A percentile compares a stretch with the other conserved stretches of the same genome.
Conservation (phyloP, 2,113 vertebrate species). For the Stictonetta naevosa region DNA sequence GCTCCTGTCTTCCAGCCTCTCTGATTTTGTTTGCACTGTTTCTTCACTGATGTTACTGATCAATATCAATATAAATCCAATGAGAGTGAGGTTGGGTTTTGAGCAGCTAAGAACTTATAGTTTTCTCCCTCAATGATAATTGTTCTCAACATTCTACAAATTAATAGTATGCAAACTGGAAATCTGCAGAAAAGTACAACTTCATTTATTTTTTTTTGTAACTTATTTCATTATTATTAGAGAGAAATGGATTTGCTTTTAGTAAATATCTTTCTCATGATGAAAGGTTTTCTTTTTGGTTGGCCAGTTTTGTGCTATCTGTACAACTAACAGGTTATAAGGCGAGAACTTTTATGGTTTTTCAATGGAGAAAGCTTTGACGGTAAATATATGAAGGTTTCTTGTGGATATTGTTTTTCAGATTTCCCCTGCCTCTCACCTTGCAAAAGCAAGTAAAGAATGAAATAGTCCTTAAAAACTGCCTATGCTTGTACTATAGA, state of each 20-base stretch:
- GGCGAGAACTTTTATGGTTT: neutral
- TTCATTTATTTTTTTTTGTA: neutral
- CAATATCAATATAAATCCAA: neutral
- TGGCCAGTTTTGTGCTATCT: fast-evolving
- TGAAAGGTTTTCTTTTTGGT: neutral
- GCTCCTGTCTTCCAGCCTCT: fast-evolving
- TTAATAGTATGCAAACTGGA: neutral
- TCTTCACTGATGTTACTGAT: neutral
- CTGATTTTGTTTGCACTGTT: neutral
- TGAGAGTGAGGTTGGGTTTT: neutral
- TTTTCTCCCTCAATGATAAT: neutral
- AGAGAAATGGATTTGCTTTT: neutral
- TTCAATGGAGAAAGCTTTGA: neutral
- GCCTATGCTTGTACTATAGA: neutral
- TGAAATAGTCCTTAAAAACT: neutral
- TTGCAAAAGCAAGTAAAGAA: neutral
- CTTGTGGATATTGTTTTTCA: neutral
- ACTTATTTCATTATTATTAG: neutral
- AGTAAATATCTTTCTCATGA: neutral
- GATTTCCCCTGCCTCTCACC: neutral
- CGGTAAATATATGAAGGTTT: neutral
- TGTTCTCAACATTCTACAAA: neutral
- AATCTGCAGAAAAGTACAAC: neutral
- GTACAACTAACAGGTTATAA: neutral
- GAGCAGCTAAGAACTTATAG: neutral